Evolutionary conservation across 2,797 vertebrate species (phyloP), one percentile per base, ranked within the genome.

Genomic region (Manis pentadactyla): DNA sequence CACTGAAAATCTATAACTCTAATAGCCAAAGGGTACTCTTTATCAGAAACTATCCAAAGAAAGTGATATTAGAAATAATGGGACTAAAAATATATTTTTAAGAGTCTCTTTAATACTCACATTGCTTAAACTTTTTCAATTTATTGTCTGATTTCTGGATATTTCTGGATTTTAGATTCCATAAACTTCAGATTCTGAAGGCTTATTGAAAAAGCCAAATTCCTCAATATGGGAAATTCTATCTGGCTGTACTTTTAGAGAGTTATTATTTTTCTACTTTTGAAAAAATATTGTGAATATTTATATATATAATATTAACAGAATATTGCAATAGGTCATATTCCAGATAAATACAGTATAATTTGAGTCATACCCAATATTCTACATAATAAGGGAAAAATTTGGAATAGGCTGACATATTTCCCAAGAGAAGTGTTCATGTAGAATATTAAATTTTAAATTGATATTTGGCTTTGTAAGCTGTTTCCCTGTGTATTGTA

Each of bases 191-290:
- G 96, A 97, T 94, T 87, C 89, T 97, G 96, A 97, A 97, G 97
- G 96, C 85, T 81, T 31, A 85, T 59, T 87, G 91, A 97, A 98
- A 97, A 98, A 98, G 95, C 77, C 97, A 95, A 97, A 81, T 92
- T 97, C 97, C 97, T 98, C 96, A 98, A 94, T 97, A 98, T 97
- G 96, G 97, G 93, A 97, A 98, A 97, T 83, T 96, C 94, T 98
- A 96, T 88, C 0, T 98, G 94, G 11, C 90, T 96, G 9, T 94
- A 92, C 91, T 96, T 96, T 97, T 93, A 96, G 57, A 96, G 55
- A 34, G 64, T 81, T 87, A 94, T 23, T 66, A 81, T 88, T 95
- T 92, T 94, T 97, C 97, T 97, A 94, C 89, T 97, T 97, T 95
- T 97, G 97, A 98, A 98, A 97, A 98, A 95, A 97, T 88, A 97